phyloP scores from a whole-genome alignment of 2,113 vertebrate species.

The Nestor notabilis region DNA sequence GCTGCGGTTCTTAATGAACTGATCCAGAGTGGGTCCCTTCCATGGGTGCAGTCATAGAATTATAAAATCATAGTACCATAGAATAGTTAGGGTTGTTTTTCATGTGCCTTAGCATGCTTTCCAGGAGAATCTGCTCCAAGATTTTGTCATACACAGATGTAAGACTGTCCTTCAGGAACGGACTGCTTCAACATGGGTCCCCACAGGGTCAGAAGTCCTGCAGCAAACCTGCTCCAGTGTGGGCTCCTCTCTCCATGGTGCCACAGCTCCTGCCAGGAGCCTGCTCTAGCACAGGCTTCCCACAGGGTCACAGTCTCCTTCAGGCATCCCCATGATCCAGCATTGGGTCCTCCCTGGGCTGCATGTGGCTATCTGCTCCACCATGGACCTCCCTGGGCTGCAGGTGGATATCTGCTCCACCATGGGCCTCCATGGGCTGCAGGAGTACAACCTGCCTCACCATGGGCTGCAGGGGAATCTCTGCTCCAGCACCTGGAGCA shows the following conservation, averaged over 20 bases:
- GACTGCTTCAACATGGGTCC: too few species aligned
- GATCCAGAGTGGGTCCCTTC: not conserved
- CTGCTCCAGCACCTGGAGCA: rapidly evolving
- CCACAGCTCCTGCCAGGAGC: not conserved
- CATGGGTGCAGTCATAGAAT: not conserved
- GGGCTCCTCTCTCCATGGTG: not conserved
- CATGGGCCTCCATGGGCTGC: not conserved
- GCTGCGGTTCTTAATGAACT: not conserved
- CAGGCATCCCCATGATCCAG: not conserved
- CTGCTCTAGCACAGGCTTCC: not conserved
- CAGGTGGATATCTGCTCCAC: not conserved
- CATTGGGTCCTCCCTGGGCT: not conserved
- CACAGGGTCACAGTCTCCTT: not conserved
- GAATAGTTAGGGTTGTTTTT: not conserved
- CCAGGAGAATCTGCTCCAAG: not conserved
- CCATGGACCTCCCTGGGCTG: not conserved
- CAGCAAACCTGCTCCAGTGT: not conserved
- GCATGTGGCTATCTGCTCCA: not conserved
- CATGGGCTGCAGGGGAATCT: not conserved
- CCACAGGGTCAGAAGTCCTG: not conserved
- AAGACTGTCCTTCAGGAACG: not conserved
- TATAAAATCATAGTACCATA: not conserved
- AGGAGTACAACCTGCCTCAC: not conserved
- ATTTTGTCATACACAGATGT: not conserved
- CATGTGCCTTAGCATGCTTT: not conserved